phyloP scores from a whole-genome alignment of 2,888 invertebrate genomes.

The Chrysomela aeneicollis region DNA sequence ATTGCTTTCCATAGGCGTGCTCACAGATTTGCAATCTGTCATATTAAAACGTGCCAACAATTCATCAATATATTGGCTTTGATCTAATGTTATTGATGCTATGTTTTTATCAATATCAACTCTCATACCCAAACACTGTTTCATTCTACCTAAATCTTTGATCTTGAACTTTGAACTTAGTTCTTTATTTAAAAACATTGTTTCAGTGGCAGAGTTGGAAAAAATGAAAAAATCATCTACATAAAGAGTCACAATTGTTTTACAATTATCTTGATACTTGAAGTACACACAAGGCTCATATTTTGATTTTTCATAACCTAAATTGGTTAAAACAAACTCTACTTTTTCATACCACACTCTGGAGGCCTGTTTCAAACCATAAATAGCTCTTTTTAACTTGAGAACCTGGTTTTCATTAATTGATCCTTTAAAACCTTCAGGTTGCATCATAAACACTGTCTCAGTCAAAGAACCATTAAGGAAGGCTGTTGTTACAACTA shows the following conservation, averaged over 20 bases:
- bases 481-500: conserved; percentile 43
- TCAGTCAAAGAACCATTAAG: conserved; percentile 40
- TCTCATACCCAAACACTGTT: conserved; percentile 36
- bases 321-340: neutral
- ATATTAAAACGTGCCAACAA: conserved; percentile 28
- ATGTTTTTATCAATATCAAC: conserved; percentile 28
- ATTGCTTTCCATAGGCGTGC: conserved; percentile 29
- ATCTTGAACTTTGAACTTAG: conserved; percentile 36
- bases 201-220: conserved; percentile 30
- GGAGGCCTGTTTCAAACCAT: conserved; percentile 13
- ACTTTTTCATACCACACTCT: conserved; percentile 12
- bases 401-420: neutral
- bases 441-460: conserved; percentile 36
- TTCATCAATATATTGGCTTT: conserved; percentile 34
- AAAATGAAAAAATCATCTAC: conserved; percentile 40
- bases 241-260: conserved; percentile 38
- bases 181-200: conserved; percentile 28
- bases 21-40: conserved; percentile 20
- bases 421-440: conserved; percentile 32
- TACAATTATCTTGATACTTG: conserved; percentile 22
- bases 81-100: conserved; percentile 29
- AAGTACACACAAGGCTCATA: conserved; percentile 39
- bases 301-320: conserved; percentile 31
- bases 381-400: conserved; percentile 33
- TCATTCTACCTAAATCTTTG: conserved; percentile 24